These are phyloP conservation scores for Plectropomus leopardus DNA, from an alignment of 2,113 vertebrate genomes.

Conservation along the genomic window DNA sequence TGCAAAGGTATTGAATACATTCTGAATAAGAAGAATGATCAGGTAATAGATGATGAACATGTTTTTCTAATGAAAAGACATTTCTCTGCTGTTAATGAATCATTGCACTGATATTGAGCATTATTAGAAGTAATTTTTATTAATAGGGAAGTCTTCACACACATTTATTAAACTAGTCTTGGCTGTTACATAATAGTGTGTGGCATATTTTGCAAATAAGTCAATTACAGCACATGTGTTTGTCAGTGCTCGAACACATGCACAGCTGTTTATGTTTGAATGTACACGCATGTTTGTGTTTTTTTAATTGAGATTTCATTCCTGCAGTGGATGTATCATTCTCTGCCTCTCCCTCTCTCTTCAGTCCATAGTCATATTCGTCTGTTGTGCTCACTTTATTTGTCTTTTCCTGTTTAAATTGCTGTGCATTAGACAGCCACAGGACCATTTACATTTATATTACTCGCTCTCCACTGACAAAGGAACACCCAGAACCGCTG, in stretches of 20 bases:
- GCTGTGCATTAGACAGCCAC: background rate
- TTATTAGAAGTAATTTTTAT: background rate
- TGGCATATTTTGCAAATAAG: background rate
- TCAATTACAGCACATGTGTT: background rate
- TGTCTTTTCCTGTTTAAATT: constrained; percentile 21
- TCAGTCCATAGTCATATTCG: background rate
- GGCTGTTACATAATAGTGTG: background rate
- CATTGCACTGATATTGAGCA: background rate
- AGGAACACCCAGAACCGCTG: background rate
- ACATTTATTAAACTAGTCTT: background rate
- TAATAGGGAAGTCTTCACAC: background rate
- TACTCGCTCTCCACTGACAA: constrained; percentile 2
- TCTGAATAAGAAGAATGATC: too few relatives aligned
- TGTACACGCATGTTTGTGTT: background rate
- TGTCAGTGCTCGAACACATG: background rate
- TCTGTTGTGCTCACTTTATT: constrained; percentile 17
- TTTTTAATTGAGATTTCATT: background rate
- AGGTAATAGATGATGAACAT: too few relatives aligned
- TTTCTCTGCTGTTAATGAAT: background rate
- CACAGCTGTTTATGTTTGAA: background rate
- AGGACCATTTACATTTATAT: constrained; percentile 32
- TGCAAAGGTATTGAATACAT: too few relatives aligned
- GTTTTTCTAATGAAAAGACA: background rate
- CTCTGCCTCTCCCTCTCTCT: background rate
- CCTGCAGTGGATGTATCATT: background rate